phyloP scores from a whole-genome alignment of 2,797 vertebrate species.

The Dendrocincla fuliginosa region DNA sequence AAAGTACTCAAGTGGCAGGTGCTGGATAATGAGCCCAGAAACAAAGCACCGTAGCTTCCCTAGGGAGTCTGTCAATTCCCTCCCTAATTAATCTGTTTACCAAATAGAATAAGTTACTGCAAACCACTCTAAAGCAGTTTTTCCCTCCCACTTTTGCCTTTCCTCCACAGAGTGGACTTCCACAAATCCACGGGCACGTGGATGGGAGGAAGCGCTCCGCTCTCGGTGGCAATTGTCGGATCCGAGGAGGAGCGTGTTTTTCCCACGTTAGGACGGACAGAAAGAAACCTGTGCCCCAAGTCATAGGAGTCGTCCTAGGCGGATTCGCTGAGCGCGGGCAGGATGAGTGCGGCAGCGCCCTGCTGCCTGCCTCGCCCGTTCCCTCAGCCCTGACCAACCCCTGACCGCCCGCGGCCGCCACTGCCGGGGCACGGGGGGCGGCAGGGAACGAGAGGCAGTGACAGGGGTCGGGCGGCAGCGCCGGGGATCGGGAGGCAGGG shows the following conservation, averaged over 20 bases:
- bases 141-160: not conserved
- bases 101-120: not conserved
- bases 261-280: rapidly evolving
- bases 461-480: no score
- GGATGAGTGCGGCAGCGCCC: rapidly evolving
- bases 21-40: not conserved
- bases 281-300: not conserved
- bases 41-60: not conserved
- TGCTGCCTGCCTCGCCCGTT: not conserved
- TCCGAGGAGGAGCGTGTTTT: rapidly evolving
- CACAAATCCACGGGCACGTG: rapidly evolving
- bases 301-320: rapidly evolving
- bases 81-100: not conserved
- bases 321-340: rapidly evolving
- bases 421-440: no score
- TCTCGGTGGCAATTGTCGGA: rapidly evolving
- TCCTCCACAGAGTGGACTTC: not conserved
- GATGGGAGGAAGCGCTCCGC: no score
- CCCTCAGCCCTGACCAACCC: not conserved
- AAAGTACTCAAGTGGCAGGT: not conserved
- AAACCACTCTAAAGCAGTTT: not conserved
- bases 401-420: not conserved
- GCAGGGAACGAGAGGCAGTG: not conserved
- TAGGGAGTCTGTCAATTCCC: not conserved
- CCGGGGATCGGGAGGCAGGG: no score